Percentiles rank a stretch among this genome's conserved stretches.
These are phyloP conservation scores for Poliocrania exsul DNA, from an alignment of 2,797 vertebrate genomes.

Conservation along the genomic window DNA sequence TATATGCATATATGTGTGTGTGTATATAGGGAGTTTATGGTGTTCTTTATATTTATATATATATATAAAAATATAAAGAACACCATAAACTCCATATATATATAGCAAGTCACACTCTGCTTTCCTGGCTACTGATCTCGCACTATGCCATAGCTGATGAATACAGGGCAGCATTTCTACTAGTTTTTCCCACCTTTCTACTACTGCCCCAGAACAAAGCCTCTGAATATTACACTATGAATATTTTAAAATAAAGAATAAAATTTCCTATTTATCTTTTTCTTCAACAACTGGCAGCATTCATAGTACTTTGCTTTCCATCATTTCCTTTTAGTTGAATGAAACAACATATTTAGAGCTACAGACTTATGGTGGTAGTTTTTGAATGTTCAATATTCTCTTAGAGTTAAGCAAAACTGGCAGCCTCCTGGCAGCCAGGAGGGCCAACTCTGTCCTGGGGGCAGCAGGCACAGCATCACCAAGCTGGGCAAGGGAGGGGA, in stretches of 20 bases:
- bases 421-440: not conserved
- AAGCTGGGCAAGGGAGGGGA: not conserved
- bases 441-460: rapidly evolving
- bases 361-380: not conserved
- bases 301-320: not conserved
- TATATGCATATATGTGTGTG: too few relatives aligned
- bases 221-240: not conserved
- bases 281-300: not conserved
- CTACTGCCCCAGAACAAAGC: not conserved
- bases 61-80: not conserved
- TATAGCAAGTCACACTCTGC: not conserved
- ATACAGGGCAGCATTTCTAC: not conserved
- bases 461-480: rapidly evolving
- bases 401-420: not conserved
- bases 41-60: too few relatives aligned
- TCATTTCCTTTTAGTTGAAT: not conserved
- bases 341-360: not conserved
- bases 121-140: not conserved
- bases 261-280: not conserved
- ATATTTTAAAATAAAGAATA: not conserved
- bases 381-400: not conserved
- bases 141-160: not conserved
- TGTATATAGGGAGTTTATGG: too few relatives aligned
- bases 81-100: not conserved
- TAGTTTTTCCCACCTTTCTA: not conserved